Evolutionary conservation across 1,140 invertebrate genomes (phyloP), one percentile per base, ranked within the genome.

Genomic region (Drosophila nikananu): DNA sequence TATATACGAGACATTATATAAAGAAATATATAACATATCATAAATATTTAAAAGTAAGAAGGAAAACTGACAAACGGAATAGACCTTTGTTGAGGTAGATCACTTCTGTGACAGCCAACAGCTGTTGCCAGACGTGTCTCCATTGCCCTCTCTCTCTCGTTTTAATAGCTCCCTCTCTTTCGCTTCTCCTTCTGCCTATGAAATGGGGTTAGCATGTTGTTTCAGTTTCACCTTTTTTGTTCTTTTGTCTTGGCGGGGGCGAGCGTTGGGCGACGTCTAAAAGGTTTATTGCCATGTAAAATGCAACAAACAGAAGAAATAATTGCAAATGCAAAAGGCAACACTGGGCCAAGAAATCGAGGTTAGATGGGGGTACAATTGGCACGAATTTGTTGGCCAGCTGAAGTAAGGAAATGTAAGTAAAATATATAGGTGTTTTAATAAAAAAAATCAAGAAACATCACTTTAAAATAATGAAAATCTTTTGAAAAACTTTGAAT

Each of bases 131-230:
- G 57, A 68, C 83, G 39, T 65, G 48, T 37, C 23, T 23, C 1
- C 15, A 6, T 5, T 21, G 30, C 27, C 7, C 39, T 52, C 41
- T 46, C 41, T 46, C 37, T 49, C n/a, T 57, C 15, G 48, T 12
- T 27, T 35, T 35, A 8, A 30, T 25, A 27, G 27, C 21, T 49
- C 44, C 73, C 37, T 37, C 55, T 42, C 49, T 72, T 25, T 61
- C 17, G 51, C 63, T 39, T 52, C 66, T 55, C 46, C 74, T 49
- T 52, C 67, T 27, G 49, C 39, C 77, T 57, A 66, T 17, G 63
- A 87, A 87, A 90, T 73, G 84, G 60, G 84, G 84, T 87, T 87
- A 90, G 55, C 80, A 73, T 66, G 62, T 74, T 73, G 66, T 70
- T 66, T 80, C 59, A 64, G 59, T 81, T 81, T 74, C 66, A 79